These are phyloP conservation scores for Pteropus rufus DNA, from an alignment of 2,797 vertebrate genomes.

Conservation along the genomic window DNA sequence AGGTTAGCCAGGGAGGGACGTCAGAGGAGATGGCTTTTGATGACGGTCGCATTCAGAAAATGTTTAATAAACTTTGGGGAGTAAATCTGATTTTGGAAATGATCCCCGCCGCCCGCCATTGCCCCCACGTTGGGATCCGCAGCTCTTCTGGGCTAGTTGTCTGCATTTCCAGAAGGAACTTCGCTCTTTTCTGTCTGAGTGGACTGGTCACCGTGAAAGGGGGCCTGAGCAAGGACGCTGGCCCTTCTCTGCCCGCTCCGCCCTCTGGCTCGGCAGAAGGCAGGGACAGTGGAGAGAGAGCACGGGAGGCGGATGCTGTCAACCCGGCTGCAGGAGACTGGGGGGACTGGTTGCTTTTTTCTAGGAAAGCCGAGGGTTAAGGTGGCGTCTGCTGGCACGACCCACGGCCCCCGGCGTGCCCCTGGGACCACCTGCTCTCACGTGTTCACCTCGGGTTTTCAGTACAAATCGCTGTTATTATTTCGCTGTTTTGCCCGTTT, in stretches of 20 bases:
- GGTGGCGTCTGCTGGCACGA: neutral
- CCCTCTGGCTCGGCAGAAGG: neutral
- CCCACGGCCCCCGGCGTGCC: neutral
- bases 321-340: neutral
- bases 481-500: neutral
- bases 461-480: neutral
- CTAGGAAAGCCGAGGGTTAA: neutral
- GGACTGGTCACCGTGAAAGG: neutral
- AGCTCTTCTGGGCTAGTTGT: neutral
- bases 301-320: slow-evolving; percentile 30
- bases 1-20: neutral
- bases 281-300: neutral
- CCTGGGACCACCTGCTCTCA: neutral
- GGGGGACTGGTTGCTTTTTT: neutral
- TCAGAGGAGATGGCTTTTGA: neutral
- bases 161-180: neutral
- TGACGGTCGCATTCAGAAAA: neutral
- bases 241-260: neutral
- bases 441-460: neutral
- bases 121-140: neutral
- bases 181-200: neutral
- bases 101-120: accelerated
- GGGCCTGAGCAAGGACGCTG: neutral
- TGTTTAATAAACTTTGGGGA: neutral
- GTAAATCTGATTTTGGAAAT: neutral